Conservation (phyloP, 2,113 vertebrate genomes). For the Syrmaticus mikado region DNA sequence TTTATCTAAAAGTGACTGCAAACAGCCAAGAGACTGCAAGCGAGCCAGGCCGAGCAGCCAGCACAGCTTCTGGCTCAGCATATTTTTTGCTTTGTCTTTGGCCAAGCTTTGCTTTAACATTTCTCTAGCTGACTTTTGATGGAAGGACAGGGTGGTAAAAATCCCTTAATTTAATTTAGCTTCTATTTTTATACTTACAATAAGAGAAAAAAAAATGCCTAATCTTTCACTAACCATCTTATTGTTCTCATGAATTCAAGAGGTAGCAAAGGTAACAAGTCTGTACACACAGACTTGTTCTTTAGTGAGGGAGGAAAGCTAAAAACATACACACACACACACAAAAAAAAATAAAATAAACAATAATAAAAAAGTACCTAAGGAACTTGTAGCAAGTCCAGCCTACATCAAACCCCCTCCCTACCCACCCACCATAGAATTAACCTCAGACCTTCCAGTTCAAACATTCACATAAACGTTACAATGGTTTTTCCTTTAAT, state of each 20-base stretch:
- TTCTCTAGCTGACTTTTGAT: constrained; percentile 76
- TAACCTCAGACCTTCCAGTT: constrained; percentile 88
- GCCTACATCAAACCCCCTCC: constrained; percentile 78
- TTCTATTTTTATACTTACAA: constrained; percentile 91
- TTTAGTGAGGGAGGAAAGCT: constrained; percentile 86
- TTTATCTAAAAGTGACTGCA: constrained; percentile 54
- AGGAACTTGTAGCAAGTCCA: constrained; percentile 80
- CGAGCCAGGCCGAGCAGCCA: constrained; percentile 36
- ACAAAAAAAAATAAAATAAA: constrained; percentile 66
- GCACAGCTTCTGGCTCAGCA: constrained; percentile 42
- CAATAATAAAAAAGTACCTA: constrained; percentile 82
- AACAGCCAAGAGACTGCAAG: constrained; percentile 3
- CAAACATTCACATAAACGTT: constrained; percentile 91
- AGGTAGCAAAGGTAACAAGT: constrained; percentile 91
- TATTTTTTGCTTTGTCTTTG: constrained; percentile 70
- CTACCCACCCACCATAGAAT: constrained; percentile 70
- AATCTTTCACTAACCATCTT: constrained; percentile 84
- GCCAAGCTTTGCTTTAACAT: constrained; percentile 63
- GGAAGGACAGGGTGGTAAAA: constrained; percentile 87
- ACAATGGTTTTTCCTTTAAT: constrained; percentile 83
- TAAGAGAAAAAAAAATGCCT: constrained; percentile 73
- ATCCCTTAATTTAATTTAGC: constrained; percentile 87
- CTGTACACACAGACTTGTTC: constrained; percentile 80
- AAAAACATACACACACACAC: constrained; percentile 76
- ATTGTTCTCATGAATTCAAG: constrained; percentile 90